Evolutionary conservation across 2,888 invertebrate genomes (phyloP), one percentile per base, ranked within the genome.

Genomic region (Dusona sp.): DNA sequence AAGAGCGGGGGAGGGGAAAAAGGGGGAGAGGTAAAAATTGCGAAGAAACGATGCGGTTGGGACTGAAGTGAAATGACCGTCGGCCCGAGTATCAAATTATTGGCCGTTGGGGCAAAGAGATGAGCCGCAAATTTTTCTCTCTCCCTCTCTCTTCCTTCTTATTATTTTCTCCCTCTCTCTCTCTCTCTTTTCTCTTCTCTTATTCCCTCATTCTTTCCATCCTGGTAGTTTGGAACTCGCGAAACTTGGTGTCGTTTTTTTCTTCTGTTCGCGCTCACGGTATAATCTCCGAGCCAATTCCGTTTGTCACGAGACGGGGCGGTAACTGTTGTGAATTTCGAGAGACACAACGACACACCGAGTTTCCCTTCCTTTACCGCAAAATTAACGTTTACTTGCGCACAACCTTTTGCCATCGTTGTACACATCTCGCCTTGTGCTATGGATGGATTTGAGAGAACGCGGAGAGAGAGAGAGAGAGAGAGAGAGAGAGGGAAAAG

Each of bases 241-340:
- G 65, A 48, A 57, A 54, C 89, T 89, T 84, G 88, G 70, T 77
- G 73, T 89, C 89, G 25, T 77, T 48, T 33, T 7, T 22, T 22
- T 75, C n/a, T 29, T n/a, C 1, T 68, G 54, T 88, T 89, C 88
- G 73, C 64, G 45, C 73, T 51, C 81, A 57, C 78, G 77, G 75
- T 82, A 83, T 84, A 86, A 86, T 86, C 84, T 79, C 67, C 65
- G 74, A 51, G 38, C 86, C 90, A 92, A 91, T 92, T 92, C 89
- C 90, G 90, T 91, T 92, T 90, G 91, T 92, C 92, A 90, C 92
- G 92, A 91, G 90, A 86, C 84, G 88, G 85, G 85, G 89, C 87
- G 85, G 81, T 42, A n/a, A 57, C 45, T 36, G 61, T 48, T 65
- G 79, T 72, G 74, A 45, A 77, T 81, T 81, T 68, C 65, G 78